Evolutionary conservation across 2,888 invertebrate genomes (phyloP).

Genomic region (Agrochola circellaris): DNA sequence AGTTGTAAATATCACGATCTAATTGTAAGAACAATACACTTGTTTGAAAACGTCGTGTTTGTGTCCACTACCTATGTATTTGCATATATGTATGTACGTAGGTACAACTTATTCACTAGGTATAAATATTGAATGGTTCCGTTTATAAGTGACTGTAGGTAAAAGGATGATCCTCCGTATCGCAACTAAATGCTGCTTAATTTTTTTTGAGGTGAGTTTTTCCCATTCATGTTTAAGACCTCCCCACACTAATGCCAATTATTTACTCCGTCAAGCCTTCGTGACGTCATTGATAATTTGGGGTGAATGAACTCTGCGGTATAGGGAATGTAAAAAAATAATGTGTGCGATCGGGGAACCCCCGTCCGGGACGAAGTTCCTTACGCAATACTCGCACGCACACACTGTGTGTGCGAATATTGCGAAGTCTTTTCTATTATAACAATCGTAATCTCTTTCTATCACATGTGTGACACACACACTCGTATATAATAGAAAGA

Average conservation of each 20-base stretch:
- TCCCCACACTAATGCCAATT: no score
- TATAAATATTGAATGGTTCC: slow-evolving; percentile 73
- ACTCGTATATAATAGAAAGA: no score
- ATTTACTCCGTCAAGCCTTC: background rate
- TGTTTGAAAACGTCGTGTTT: slow-evolving; percentile 66
- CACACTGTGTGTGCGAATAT: no score
- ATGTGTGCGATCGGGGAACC: no score
- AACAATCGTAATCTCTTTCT: no score
- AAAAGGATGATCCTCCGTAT: slow-evolving; percentile 60
- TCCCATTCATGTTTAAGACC: background rate
- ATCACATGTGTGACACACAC: no score
- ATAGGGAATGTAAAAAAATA: background rate
- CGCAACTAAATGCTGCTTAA: slow-evolving; percentile 37
- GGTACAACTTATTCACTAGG: slow-evolving; percentile 57
- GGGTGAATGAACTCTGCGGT: background rate
- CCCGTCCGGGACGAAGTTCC: no score
- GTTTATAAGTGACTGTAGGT: slow-evolving; percentile 56
- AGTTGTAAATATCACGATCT: slow-evolving; percentile 53
- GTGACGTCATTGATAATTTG: background rate
- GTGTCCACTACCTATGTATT: slow-evolving; percentile 48
- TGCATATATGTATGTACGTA: slow-evolving; percentile 38
- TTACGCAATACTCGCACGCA: no score
- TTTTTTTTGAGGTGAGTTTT: background rate
- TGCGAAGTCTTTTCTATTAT: no score
- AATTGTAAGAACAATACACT: slow-evolving; percentile 71